A percentile compares a stretch with the other conserved stretches of the same genome.
These are phyloP conservation scores for Kryptopterus vitreolus DNA, from an alignment of 2,797 vertebrate species.

Conservation along the genomic window DNA sequence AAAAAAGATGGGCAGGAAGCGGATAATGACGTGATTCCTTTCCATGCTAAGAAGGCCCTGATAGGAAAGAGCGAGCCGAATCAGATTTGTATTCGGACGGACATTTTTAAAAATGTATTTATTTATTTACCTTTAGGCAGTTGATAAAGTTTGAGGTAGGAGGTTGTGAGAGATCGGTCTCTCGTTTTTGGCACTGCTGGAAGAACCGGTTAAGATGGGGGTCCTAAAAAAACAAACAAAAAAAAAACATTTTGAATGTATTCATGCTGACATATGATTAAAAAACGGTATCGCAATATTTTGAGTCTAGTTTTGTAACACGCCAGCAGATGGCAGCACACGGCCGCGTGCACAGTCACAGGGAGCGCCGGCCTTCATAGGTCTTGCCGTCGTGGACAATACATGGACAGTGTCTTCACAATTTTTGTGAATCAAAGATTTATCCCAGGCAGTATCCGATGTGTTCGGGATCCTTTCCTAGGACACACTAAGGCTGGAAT, in stretches of 20 bases:
- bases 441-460: neutral
- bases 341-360: too few relatives aligned
- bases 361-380: too few relatives aligned
- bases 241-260: neutral
- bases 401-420: too few relatives aligned
- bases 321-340: too few relatives aligned
- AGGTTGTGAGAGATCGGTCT: conserved; percentile 84
- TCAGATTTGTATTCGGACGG: neutral
- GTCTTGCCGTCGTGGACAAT: too few relatives aligned
- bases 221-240: conserved; percentile 74
- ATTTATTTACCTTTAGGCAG: conserved; percentile 89
- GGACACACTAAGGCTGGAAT: neutral
- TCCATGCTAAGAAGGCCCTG: conserved; percentile 95
- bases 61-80: conserved; percentile 5
- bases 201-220: conserved; percentile 92
- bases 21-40: conserved; percentile 90
- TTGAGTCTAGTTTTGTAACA: too few relatives aligned
- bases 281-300: too few relatives aligned
- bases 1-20: conserved; percentile 92
- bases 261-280: neutral
- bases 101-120: neutral
- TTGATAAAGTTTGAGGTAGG: conserved; percentile 89
- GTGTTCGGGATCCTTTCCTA: neutral
- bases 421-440: neutral
- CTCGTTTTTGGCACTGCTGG: conserved; percentile 94